A percentile compares a stretch with the other conserved stretches of the same genome.
Conservation (phyloP, 2,797 vertebrate species). For the Leontocebus nigricollis region DNA sequence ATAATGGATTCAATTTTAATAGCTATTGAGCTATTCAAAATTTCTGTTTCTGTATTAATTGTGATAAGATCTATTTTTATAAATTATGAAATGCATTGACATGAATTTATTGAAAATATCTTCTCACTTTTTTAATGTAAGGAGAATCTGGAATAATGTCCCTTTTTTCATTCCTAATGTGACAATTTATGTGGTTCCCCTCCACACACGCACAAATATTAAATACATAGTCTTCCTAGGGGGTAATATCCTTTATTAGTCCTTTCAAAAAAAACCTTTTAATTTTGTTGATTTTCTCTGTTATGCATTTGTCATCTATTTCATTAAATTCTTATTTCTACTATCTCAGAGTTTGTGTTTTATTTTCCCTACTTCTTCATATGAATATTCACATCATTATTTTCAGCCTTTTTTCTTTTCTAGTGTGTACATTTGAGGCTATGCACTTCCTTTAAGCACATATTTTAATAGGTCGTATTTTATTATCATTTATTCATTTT, state of each 20-base stretch:
- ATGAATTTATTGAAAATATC: conserved; percentile 10
- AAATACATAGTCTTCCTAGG: not conserved
- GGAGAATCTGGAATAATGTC: not conserved
- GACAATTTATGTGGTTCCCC: not conserved
- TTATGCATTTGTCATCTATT: not conserved
- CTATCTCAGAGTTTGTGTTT: not conserved
- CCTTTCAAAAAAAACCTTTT: not conserved
- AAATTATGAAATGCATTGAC: conserved; percentile 13
- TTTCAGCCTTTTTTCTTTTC: not conserved
- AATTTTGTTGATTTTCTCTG: not conserved
- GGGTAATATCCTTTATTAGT: not conserved
- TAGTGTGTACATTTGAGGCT: not conserved
- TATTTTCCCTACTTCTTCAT: not conserved
- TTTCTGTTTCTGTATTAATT: conserved; percentile 29
- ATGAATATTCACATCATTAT: not conserved
- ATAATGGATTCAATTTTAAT: conserved; percentile 32
- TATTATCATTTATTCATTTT: conserved; percentile 14
- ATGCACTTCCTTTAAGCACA: not conserved
- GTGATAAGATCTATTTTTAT: conserved; percentile 27
- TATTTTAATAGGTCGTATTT: not conserved
- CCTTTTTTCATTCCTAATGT: not conserved
- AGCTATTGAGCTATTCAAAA: not conserved
- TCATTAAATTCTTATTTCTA: not conserved
- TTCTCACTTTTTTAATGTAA: conserved; percentile 7
- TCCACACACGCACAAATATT: not conserved